These are phyloP conservation scores for Phaenicophaeus curvirostris DNA, from an alignment of 2,797 vertebrate genomes.

Conservation along the genomic window DNA sequence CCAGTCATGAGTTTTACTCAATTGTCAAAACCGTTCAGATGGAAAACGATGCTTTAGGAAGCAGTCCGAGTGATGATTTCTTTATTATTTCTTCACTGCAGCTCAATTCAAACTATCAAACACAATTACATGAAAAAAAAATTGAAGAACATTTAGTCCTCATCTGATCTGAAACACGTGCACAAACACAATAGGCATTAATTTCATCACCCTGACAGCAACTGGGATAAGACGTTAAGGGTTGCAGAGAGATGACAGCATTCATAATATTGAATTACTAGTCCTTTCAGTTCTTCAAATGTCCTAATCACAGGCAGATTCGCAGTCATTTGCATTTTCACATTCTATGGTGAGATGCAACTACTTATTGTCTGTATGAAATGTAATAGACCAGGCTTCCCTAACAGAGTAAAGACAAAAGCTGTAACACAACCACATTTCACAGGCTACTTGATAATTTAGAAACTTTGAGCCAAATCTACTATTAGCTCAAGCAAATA, in stretches of 20 bases:
- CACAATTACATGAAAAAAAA: slow-evolving; percentile 2
- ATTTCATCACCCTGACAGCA: slow-evolving; percentile 3
- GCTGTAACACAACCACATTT: neutral
- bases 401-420: neutral
- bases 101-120: slow-evolving; percentile 24
- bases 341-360: neutral
- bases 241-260: neutral
- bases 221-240: neutral
- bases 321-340: neutral
- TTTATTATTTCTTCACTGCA: slow-evolving; percentile 19
- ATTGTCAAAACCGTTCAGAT: slow-evolving; percentile 35
- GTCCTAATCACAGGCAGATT: neutral
- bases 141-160: neutral
- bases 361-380: neutral
- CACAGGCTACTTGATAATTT: neutral
- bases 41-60: slow-evolving; percentile 29
- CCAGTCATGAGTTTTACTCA: slow-evolving; percentile 22
- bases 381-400: neutral
- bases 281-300: neutral
- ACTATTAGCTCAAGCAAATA: neutral
- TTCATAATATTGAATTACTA: neutral
- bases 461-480: neutral
- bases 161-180: neutral
- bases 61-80: neutral
- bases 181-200: slow-evolving; percentile 23